Base-by-base conservation (phyloP, 2,888 invertebrate genomes). In the Cylloceria caligata region DNA sequence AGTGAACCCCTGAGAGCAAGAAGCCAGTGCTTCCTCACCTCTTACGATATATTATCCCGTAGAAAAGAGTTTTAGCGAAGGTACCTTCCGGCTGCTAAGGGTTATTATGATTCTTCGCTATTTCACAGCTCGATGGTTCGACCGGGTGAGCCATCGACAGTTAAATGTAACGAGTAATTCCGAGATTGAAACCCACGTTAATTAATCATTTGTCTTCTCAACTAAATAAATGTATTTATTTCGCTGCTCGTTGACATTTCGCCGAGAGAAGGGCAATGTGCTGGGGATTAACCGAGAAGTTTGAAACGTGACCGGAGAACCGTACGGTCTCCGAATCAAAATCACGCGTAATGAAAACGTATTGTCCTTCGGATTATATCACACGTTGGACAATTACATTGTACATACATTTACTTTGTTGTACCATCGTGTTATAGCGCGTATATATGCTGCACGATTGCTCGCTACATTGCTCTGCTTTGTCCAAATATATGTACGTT, bases 1-100 rank as follows among this genome's bases (percentile, higher is more conserved):
- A 82, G 69, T 34, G 73, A 78, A 62, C 72, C 76, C 60, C 47
- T 19, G 71, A 76, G 80, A 72, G 65, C 49, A 16, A 11, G n/a
- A 65, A 49, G 45, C 71, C 30, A 57, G 30, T 65, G 39, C 42
- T 36, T 74, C 39, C 64, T 69, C 74, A 39, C 45, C 16, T 42
- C 36, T 52, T 30, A 55, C 77, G 80, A 83, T 80, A 83, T 77
- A 80, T 83, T 80, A 19, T 76, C 77, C 45, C 67, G 62, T n/a
- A 62, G 36, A 81, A 62, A 77, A 67, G 67, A 71, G 67, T 75
- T 72, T 65, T 67, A 27, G 55, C 42, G 49, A 19, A 55, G 52
- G 24, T 9, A 1, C 21, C 55, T 47, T 6, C 16, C 11, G 34
- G 27, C 55, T 24, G 80, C 78, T 36, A 27, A 45, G 69, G 69